These are phyloP conservation scores for Ricordea florida DNA, from an alignment of 92 coral and sea anemone species.

Conservation along the genomic window DNA sequence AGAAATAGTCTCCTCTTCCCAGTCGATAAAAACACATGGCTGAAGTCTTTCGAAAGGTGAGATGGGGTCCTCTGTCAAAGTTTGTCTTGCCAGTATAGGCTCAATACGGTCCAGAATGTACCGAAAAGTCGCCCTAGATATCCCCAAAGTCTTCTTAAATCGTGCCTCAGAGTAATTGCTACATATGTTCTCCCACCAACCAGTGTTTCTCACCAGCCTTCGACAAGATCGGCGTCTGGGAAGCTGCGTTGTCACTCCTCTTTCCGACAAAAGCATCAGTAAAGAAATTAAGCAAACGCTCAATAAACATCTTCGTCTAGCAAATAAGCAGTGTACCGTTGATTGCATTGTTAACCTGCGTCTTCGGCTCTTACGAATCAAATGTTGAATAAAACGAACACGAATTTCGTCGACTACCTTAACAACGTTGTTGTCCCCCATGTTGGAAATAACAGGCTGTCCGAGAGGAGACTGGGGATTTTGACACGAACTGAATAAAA, in stretches of 20 bases:
- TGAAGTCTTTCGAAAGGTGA: constrained; percentile 35
- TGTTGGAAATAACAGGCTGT: background rate
- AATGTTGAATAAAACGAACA: background rate
- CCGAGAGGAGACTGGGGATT: background rate
- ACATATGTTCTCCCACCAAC: constrained; percentile 59
- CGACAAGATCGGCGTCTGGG: constrained; percentile 34
- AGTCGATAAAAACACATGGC: constrained; percentile 50
- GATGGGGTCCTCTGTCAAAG: constrained; percentile 52
- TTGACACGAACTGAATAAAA: background rate
- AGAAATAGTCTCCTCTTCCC: constrained; percentile 40
- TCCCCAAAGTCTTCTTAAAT: constrained; percentile 50
- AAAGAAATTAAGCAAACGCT: background rate
- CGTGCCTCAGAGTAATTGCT: constrained; percentile 31
- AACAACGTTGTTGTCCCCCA: background rate
- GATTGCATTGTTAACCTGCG: background rate
- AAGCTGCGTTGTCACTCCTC: background rate
- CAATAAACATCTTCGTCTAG: constrained; percentile 5
- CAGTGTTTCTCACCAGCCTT: constrained; percentile 24
- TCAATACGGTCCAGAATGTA: constrained; percentile 42
- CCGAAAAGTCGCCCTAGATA: constrained; percentile 48
- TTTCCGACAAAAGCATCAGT: background rate
- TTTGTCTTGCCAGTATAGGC: constrained; percentile 14
- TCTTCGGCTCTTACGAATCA: background rate
- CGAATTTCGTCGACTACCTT: background rate
- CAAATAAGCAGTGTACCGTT: background rate